A percentile compares a stretch with the other conserved stretches of the same genome.
Conservation (phyloP, 2,888 invertebrate genomes). For the Germaria angustata region DNA sequence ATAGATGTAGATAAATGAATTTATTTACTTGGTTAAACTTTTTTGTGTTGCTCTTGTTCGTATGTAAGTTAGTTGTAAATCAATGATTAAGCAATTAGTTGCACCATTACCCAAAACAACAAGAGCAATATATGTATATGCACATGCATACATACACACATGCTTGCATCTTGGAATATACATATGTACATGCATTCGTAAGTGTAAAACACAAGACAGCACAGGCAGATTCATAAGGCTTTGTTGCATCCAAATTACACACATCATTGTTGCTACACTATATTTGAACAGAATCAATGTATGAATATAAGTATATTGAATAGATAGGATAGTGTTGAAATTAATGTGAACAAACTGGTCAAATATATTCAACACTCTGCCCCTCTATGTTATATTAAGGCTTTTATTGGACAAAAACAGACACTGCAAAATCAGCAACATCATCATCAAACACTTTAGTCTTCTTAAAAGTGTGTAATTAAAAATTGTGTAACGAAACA, state of each 20-base stretch:
- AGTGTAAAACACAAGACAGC: conserved; percentile 25
- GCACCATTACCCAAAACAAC: conserved; percentile 67
- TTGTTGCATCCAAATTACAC: conserved; percentile 9
- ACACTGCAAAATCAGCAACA: conserved; percentile 42
- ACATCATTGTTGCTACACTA: neutral
- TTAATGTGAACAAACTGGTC: conserved; percentile 36
- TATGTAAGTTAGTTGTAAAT: conserved; percentile 63
- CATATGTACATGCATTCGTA: neutral
- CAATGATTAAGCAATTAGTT: conserved; percentile 69
- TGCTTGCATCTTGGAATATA: neutral
- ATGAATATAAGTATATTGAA: neutral
- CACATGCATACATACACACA: neutral
- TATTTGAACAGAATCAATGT: neutral
- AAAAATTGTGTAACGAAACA: conserved; percentile 16
- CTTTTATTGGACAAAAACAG: conserved; percentile 28
- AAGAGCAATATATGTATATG: conserved; percentile 26
- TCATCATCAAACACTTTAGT: conserved; percentile 36
- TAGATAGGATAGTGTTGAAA: conserved; percentile 20
- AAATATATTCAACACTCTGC: conserved; percentile 41
- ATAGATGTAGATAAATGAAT: conserved; percentile 4
- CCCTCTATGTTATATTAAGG: conserved; percentile 5
- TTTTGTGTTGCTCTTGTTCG: conserved; percentile 18
- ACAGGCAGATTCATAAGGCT: conserved; percentile 27
- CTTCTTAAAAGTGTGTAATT: conserved; percentile 48
- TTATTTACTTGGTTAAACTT: conserved; percentile 10